Conservation (phyloP, 2,797 vertebrate species). For the Neosalanx taihuensis region DNA sequence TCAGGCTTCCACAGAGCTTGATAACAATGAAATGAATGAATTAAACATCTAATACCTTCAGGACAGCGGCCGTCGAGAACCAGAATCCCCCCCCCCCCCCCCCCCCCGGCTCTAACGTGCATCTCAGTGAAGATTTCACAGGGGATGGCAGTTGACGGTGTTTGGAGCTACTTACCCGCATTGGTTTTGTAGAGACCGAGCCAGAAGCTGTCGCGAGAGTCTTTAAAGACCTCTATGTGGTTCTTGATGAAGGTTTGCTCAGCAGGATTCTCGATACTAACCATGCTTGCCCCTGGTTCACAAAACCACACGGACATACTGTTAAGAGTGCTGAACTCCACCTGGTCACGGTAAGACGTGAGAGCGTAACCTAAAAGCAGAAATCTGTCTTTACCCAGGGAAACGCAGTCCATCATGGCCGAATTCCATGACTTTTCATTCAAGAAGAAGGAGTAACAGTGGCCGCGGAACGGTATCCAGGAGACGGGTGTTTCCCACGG, state of each 20-base stretch:
- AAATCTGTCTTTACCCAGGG: conserved; percentile 69
- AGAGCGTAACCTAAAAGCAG: not conserved
- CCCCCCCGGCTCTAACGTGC: too few species aligned
- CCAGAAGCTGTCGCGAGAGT: conserved; percentile 77
- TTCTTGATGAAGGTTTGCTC: conserved; percentile 80
- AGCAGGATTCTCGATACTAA: conserved; percentile 75
- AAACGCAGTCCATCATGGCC: conserved; percentile 77
- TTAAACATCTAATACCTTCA: too few species aligned
- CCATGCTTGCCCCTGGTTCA: conserved; percentile 75
- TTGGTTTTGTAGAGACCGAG: conserved; percentile 86
- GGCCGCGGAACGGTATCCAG: conserved; percentile 83
- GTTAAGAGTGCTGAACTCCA: not conserved
- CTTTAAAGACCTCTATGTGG: conserved; percentile 69
- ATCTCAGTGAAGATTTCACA: not conserved
- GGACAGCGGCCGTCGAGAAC: too few species aligned
- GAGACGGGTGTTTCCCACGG: conserved; percentile 16
- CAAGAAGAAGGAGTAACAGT: conserved; percentile 84
- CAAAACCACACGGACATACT: not conserved
- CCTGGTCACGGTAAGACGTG: too few species aligned
- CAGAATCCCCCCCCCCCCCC: too few species aligned
- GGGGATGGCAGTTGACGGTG: not conserved
- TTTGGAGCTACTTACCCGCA: conserved; percentile 70
- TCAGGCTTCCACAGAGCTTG: too few species aligned
- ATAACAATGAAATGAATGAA: too few species aligned
- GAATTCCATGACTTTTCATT: conserved; percentile 76